These are phyloP conservation scores for Ophion obscuratus DNA, from an alignment of 2,888 invertebrate genomes.

Conservation along the genomic window DNA sequence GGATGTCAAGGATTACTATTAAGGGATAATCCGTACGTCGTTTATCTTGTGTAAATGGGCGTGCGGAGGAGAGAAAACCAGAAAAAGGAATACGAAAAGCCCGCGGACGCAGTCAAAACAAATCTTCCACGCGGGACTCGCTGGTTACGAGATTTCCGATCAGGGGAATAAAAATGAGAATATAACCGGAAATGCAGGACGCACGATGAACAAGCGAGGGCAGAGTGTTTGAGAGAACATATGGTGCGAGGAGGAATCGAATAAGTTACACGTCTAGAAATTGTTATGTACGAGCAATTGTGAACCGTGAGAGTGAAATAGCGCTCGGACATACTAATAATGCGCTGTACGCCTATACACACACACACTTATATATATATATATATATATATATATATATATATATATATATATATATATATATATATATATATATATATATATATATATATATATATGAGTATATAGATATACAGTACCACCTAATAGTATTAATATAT, in stretches of 20 bases:
- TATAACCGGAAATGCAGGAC: constrained; percentile 59
- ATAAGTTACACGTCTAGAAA: constrained; percentile 50
- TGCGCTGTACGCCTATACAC: constrained; percentile 27
- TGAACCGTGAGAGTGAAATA: constrained; percentile 57
- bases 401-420: no score
- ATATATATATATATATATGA: no score
- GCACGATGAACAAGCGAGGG: background rate
- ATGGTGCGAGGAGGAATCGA: constrained; percentile 34
- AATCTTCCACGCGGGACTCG: constrained; percentile 29
- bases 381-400: no score
- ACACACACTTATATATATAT: background rate
- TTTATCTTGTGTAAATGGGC: background rate
- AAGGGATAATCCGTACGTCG: constrained; percentile 9
- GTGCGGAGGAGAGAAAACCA: background rate
- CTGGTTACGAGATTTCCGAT: background rate
- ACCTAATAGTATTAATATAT: background rate
- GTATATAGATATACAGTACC: background rate
- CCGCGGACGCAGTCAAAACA: constrained; percentile 27
- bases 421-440: no score
- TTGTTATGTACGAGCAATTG: constrained; percentile 61
- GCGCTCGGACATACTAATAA: constrained; percentile 32
- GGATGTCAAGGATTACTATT: background rate
- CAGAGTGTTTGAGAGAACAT: constrained; percentile 4
- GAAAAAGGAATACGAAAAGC: background rate
- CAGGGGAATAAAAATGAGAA: constrained; percentile 13